phyloP scores from a whole-genome alignment of 2,888 invertebrate genomes.

The Drosophila paucipuncta region DNA sequence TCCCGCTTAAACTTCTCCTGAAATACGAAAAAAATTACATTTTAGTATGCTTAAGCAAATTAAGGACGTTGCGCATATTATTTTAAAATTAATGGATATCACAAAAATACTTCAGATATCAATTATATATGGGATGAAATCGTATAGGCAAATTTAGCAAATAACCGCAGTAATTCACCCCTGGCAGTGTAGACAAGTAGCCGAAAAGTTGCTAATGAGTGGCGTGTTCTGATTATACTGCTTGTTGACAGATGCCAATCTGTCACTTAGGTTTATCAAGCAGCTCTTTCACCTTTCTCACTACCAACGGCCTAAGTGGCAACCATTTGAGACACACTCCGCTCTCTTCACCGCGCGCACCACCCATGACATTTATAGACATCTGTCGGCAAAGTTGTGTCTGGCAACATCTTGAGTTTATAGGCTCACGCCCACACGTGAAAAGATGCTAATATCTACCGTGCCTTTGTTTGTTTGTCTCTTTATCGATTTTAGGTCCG shows the following conservation, averaged over 20 bases:
- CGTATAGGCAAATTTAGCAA: not conserved
- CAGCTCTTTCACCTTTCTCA: slow-evolving; percentile 1
- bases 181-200: not conserved
- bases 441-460: slow-evolving; percentile 13
- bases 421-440: slow-evolving; percentile 24
- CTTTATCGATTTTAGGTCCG: slow-evolving; percentile 58
- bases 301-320: slow-evolving; percentile 19
- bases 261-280: slow-evolving; percentile 40
- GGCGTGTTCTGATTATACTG: slow-evolving; percentile 38
- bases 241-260: slow-evolving; percentile 35
- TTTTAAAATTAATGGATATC: not conserved
- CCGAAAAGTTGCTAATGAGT: slow-evolving; percentile 47
- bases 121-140: not conserved
- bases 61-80: not conserved
- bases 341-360: not conserved
- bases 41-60: not conserved
- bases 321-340: slow-evolving; percentile 13
- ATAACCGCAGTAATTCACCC: not conserved
- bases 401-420: slow-evolving; percentile 26
- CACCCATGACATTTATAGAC: slow-evolving; percentile 29
- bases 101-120: not conserved
- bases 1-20: slow-evolving; percentile 93
- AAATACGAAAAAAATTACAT: slow-evolving; percentile 35
- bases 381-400: slow-evolving; percentile 60
- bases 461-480: slow-evolving; percentile 30